Evolutionary conservation across 2,888 invertebrate species (phyloP).

Genomic region (Cremastobaeus sp.): DNA sequence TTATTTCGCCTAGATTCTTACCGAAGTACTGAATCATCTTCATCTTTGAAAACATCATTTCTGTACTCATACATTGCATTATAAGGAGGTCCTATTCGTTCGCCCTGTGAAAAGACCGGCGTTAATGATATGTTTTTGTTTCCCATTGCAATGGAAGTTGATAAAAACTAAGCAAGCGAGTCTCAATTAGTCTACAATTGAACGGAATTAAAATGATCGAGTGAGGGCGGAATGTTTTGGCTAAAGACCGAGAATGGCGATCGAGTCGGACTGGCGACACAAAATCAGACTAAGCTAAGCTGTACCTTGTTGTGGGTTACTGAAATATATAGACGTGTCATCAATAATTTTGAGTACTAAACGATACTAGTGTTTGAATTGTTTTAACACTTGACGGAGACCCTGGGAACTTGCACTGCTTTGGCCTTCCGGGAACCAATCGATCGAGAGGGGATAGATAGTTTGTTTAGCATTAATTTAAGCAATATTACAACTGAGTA

Average conservation of each 20-base stretch:
- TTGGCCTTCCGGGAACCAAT: constrained; percentile 19
- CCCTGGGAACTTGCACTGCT: constrained; percentile 9
- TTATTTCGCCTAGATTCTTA: constrained; percentile 71
- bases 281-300: constrained; percentile 30
- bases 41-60: constrained; percentile 83
- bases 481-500: neutral
- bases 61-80: constrained; percentile 82
- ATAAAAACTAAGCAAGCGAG: neutral
- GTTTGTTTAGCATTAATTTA: neutral
- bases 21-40: constrained; percentile 80
- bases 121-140: neutral
- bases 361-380: constrained; percentile 23
- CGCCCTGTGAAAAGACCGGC: constrained; percentile 79
- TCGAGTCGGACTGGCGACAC: neutral
- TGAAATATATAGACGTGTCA: constrained; percentile 21
- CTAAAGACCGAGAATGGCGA: constrained; percentile 2
- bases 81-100: constrained; percentile 82
- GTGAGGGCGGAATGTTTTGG: neutral
- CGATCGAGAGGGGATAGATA: neutral
- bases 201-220: constrained; percentile 1
- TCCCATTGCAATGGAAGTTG: too few species aligned
- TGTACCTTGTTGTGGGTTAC: constrained; percentile 28
- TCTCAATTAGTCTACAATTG: constrained; percentile 14
- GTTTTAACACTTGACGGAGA: constrained; percentile 19
- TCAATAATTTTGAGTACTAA: constrained; percentile 37